phyloP scores from a whole-genome alignment of 2,113 vertebrate genomes.

The Bubo scandiacus region DNA sequence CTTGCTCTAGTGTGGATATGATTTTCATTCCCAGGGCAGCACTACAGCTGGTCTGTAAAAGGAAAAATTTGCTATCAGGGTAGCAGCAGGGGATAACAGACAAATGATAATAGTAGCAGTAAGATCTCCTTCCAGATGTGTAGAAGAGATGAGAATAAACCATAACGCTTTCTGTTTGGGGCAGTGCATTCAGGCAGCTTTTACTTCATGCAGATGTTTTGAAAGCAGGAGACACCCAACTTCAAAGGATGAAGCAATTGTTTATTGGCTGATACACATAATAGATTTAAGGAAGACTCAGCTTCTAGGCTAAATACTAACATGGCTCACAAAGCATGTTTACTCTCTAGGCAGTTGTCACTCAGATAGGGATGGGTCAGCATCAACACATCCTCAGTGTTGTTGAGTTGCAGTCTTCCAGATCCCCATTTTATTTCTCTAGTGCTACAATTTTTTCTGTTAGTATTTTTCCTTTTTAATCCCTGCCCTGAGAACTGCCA shows the following conservation, averaged over 20 bases:
- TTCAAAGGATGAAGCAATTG: not conserved
- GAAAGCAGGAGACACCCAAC: not conserved
- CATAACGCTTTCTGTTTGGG: not conserved
- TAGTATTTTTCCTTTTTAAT: not conserved
- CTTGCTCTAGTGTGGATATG: not conserved
- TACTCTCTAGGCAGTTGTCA: not conserved
- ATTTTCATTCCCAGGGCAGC: not conserved
- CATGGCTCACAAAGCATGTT: not conserved
- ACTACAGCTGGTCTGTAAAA: not conserved
- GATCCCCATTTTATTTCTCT: not conserved
- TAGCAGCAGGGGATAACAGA: not conserved
- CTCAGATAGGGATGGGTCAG: not conserved
- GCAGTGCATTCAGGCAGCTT: not conserved
- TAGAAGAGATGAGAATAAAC: not conserved
- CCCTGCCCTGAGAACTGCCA: not conserved
- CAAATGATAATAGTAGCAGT: not conserved
- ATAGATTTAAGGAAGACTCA: not conserved
- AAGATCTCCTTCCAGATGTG: not conserved
- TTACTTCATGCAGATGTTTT: not conserved
- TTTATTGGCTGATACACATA: rapidly evolving
- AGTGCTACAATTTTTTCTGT: not conserved
- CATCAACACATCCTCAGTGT: not conserved
- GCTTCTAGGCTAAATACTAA: not conserved
- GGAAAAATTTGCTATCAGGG: not conserved
- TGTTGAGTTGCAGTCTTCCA: not conserved